Evolutionary conservation across 2,113 vertebrate species (phyloP), one percentile per base, ranked within the genome.

Genomic region (Gymnarchus niloticus): DNA sequence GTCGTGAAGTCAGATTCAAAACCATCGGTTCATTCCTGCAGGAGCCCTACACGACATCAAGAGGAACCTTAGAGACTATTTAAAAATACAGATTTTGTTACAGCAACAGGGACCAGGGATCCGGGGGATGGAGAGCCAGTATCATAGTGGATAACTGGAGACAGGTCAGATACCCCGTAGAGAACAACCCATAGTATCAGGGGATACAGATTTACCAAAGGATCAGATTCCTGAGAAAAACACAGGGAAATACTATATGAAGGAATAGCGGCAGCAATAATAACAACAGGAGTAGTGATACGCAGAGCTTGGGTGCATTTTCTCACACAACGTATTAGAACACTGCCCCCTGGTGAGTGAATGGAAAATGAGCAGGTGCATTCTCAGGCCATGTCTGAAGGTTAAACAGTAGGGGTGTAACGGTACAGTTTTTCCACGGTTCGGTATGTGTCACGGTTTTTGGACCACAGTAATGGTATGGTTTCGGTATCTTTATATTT

Each of bases 161-260:
- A 56, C 28, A 23, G 37, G 59, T 48, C n/a, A 69, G 83, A 51
- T 85, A 82, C 87, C 83, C 83, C 80, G 49, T 56, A 76, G 33
- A 4, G 49, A 81, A 52, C 12, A 44, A 1, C 41, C 44, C 14
- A n/a, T 37, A n/a, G 37, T 12, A 9, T 8, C 25, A 65, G 85
- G 5, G 19, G 84, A 86, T 88, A 48, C 44, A 41, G 37, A 78
- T n/a, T 48, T 37, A 85, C 84, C 14, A 56, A 59, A 52, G 61
- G 17, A 81, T 52, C 46, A 77, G 88, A 89, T 90, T 91, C 87
- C 87, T 81, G 83, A 61, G 54, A 33, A 10, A 25, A 65, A 77
- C 77, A 90, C 88, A 87, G 84, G 51, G 61, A 80, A 86, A 84
- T 87, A 81, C 19, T 25, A 44, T 37, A 44, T 14, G 1, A 28